Base-by-base conservation (phyloP, 2,888 invertebrate species). In the Apotomis turbidana region DNA sequence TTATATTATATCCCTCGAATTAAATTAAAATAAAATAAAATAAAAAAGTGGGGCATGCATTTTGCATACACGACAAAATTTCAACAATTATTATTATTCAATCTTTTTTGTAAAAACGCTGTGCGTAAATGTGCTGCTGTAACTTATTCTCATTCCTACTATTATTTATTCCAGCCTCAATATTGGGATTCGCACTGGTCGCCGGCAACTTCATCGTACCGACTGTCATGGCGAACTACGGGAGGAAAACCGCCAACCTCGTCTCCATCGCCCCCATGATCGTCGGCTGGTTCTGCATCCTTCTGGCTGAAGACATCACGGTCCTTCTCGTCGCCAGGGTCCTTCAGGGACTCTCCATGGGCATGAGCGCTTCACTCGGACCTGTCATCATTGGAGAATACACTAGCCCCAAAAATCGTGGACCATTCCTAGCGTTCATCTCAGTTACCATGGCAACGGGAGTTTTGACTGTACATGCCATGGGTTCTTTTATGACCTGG, bases 401-500 rank as follows among this genome's bases (percentile, higher is more conserved):
- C 49, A 88, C 92, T 0, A 92, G 94, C 66, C 95, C 94, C 0
- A 91, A 89, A 68, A 90, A 95, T 58, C 88, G 96, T 55, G 95
- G 95, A 3, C 88, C 94, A 0, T 89, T 95, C 27, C 85, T 95
- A 38, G 92, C 95, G 1, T 88, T 91, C 5, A 91, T 95, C 6
- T 94, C 94, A 0, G 81, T 95, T 0, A 90, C 94, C 0, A 91
- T 95, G 51, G 94, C 95, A 0, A 74, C 89, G 1, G 95, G 95
- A 27, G 93, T 95, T 4, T 85, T 95, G 0, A 73, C 92, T 0
- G 91, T 94, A 1, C 96, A 96, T 78, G 81, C 91, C 0, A 81
- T 96, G 66, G 96, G 96, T 0, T 94, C 94, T 3, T 94, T 91
- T 76, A 79, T 94, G 0, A 81, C 85, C 51, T 95, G 95, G 95